Evolutionary conservation across 2,113 vertebrate genomes (phyloP).

Genomic region (Athene noctua): DNA sequence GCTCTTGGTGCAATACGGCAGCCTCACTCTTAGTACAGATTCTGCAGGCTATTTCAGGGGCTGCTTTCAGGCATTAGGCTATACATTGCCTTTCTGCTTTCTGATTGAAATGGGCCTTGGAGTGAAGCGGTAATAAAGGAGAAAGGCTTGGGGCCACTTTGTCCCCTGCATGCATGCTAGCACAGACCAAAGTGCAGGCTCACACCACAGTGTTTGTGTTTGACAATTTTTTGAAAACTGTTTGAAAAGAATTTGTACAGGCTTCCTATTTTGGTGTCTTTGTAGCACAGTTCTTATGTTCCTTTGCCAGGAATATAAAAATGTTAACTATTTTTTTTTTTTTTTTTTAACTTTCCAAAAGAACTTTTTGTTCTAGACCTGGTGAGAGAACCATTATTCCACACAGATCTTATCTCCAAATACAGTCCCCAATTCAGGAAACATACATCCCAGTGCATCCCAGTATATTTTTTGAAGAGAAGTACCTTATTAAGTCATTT

Average conservation of each 20-base stretch:
- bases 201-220: not conserved
- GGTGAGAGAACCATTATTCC: not conserved
- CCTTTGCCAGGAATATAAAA: not conserved
- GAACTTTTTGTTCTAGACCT: not conserved
- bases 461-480: not conserved
- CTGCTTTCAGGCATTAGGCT: not conserved
- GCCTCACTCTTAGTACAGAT: not conserved
- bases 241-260: not conserved
- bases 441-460: not conserved
- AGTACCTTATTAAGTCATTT: not conserved
- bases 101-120: not conserved
- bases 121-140: not conserved
- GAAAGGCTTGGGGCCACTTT: not conserved
- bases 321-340: not conserved
- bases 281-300: not conserved
- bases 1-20: rapidly evolving
- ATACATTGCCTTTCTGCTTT: not conserved
- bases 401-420: not conserved
- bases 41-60: not conserved
- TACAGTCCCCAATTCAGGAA: not conserved
- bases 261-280: not conserved
- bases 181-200: not conserved
- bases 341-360: not conserved
- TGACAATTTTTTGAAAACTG: not conserved
- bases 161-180: not conserved